Base-by-base conservation (phyloP, 2,888 invertebrate genomes). In the Eueremaeus valkanovi region DNA sequence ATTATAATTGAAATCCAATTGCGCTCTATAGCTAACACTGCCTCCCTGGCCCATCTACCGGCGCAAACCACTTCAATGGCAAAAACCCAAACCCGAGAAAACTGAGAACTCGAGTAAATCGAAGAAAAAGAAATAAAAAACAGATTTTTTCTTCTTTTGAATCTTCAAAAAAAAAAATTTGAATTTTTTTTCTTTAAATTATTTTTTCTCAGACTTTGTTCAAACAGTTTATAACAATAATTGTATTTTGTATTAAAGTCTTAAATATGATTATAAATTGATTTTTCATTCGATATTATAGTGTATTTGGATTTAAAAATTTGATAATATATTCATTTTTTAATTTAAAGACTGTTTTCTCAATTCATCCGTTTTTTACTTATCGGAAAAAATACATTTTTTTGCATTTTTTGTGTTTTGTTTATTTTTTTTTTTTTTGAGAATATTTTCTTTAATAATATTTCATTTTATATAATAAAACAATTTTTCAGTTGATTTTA, bases 21-120 rank as follows among this genome's bases (percentile, higher is more conserved):
- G 27, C 63, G 66, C 27, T 81, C 81, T 82, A 5, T 80, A 90
- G 90, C 83, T 95, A 63, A 93, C 94, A 0, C 89, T 96, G 81
- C 95, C 95, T 33, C 95, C 95, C n/a, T 96, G 96, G 95, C 93
- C 95, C 0, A 91, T 95, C 88, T 96, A 93, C 82, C 88, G 95
- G 78, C 88, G 89, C 78, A 92, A 92, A 82, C 90, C 95, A 1
- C 85, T 96, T 6, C 90, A 90, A 78, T 96, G 96, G 96, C 93
- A 93, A 82, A 93, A 92, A 82, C 88, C 90, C 5, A 85, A 87
- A 75, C 68, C 81, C 80, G 70, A 70, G 8, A 42, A 40, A 40
- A 18, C 16, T 2, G 18, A 8, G 5, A 42, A 70, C 1, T 79
- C 77, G 27, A 78, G 82, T 6, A 85, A 85, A 78, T 79, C 81